Evolutionary conservation across 2,113 vertebrate species (phyloP).

Genomic region (Vulpes lagopus): DNA sequence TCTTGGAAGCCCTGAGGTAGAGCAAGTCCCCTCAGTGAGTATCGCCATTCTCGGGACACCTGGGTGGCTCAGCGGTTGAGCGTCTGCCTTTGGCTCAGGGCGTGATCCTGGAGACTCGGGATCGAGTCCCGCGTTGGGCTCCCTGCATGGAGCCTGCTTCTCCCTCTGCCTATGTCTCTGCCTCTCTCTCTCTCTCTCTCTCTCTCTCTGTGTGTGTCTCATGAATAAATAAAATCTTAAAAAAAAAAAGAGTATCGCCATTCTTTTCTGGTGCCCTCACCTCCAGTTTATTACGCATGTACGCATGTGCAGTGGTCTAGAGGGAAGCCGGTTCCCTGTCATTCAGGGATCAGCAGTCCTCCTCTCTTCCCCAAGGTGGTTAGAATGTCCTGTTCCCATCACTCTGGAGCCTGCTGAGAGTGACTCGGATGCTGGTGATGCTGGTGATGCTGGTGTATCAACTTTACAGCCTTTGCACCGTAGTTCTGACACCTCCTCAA

Average conservation of each 20-base stretch:
- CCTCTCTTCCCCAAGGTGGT: background rate
- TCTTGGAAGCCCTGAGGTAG: background rate
- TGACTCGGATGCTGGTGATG: background rate
- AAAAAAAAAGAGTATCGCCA: background rate
- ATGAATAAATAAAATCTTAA: too few relatives aligned
- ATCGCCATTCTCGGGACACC: background rate
- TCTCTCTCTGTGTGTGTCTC: too few relatives aligned
- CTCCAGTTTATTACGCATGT: background rate
- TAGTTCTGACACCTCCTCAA: background rate
- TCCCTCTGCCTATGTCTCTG: too few relatives aligned
- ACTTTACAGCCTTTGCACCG: background rate
- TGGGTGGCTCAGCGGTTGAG: too few relatives aligned
- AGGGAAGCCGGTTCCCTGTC: background rate
- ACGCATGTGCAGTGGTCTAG: background rate
- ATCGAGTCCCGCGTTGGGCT: too few relatives aligned
- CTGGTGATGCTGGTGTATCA: background rate
- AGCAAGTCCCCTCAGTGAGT: background rate
- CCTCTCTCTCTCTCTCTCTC: too few relatives aligned
- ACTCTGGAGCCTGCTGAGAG: background rate
- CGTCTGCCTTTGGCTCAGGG: too few relatives aligned
- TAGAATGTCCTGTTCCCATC: conserved; percentile 1
- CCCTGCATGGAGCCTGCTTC: too few relatives aligned
- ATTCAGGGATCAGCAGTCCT: background rate
- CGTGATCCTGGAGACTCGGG: too few relatives aligned
- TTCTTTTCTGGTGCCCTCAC: background rate